Base-by-base conservation (phyloP, 2,797 vertebrate genomes). In the Typhlichthys subterraneus region DNA sequence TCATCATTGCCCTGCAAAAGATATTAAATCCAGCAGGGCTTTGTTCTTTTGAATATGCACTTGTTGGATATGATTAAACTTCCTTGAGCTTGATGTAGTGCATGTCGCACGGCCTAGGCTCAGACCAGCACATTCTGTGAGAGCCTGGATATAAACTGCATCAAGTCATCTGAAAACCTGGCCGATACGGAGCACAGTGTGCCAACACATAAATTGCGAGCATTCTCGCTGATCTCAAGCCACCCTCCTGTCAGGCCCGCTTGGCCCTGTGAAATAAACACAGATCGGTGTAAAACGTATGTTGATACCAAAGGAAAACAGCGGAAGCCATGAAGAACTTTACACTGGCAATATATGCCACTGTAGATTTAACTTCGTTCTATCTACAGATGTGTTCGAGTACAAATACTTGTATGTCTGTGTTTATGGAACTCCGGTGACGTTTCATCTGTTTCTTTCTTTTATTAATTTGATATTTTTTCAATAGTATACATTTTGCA, bases 131-230 rank as follows among this genome's bases (percentile, higher is more conserved):
- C 73, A 59, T 81, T 80, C 77, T 77, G 73, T 70, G 53, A 72
- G 59, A 19, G 58, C 59, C 70, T 63, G 71, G 65, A 72, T 65
- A 50, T 55, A 38, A 47, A 47, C 59, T 52, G 70, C 74, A 75
- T 82, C 83, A 80, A 78, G 82, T 86, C 73, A 75, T 83, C 79
- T 72, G 77, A 81, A 77, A 79, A 81, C 82, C 58, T 82, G 77
- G 76, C 77, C 53, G 47, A 1, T 53, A 61, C 73, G 5, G 68
- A 73, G 72, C 68, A 72, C 73, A 73, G 65, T 46, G n/a, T 73
- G 83, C 79, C 82, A 83, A 82, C 67, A 79, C 79, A 69, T 81
- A 85, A 87, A 87, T 85, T 57, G 76, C 66, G 66, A 79, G 80
- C 65, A 15, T 73, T 73, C 76, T 77, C 66, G 11, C 51, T 72